phyloP scores from a whole-genome alignment of 2,797 vertebrate genomes.

The Galago senegalensis region DNA sequence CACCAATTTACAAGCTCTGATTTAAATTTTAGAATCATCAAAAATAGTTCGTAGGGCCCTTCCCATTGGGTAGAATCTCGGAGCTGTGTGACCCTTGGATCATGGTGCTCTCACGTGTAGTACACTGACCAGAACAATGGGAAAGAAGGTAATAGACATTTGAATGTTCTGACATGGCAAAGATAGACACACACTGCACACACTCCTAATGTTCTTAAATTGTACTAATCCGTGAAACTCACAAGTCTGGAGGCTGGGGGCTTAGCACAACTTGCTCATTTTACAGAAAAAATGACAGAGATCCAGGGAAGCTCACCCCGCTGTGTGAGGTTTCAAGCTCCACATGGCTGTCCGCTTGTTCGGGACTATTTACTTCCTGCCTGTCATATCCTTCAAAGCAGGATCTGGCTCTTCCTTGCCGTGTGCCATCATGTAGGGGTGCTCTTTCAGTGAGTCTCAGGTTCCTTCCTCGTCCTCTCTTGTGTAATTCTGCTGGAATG shows the following conservation, averaged over 20 bases:
- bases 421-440: not conserved
- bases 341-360: not conserved
- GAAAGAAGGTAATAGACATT: not conserved
- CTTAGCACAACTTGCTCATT: not conserved
- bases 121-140: not conserved
- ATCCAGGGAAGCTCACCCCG: accelerated
- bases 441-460: not conserved
- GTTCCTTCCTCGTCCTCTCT: not conserved
- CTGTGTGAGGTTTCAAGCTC: too few relatives aligned
- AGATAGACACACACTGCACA: not conserved
- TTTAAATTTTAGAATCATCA: conserved; percentile 53
- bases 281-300: not conserved
- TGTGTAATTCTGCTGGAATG: not conserved
- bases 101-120: not conserved
- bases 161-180: not conserved
- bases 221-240: not conserved
- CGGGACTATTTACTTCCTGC: not conserved
- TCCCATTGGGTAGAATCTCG: not conserved
- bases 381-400: not conserved
- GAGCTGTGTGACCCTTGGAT: not conserved
- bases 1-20: conserved; percentile 60
- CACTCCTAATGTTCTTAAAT: not conserved
- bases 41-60: not conserved
- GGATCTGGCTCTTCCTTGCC: not conserved
- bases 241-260: not conserved